Evolutionary conservation across 2,888 invertebrate species (phyloP), one percentile per base, ranked within the genome.

Genomic region (Xestobium rufovillosum): DNA sequence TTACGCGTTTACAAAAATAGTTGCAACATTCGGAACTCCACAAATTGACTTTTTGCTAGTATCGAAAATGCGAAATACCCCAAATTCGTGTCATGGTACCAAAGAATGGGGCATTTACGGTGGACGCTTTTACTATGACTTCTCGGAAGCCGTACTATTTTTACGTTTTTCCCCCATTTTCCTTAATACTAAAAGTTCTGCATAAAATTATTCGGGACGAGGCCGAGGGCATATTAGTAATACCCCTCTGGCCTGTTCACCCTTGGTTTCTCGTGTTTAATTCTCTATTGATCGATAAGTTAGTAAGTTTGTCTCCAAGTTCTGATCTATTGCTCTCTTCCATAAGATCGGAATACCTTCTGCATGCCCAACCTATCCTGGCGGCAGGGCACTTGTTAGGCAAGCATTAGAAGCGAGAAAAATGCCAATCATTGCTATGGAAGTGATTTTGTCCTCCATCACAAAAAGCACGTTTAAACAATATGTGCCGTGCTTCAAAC

Each of bases 381-480:
- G 31, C 2, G 12, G 31, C n/a, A 31, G 36, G 12, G 10, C 10
- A 14, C 10, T 36, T 36, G 26, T 36, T 23, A 3, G 13, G 31
- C 3, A 33, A 2, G 36, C 36, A 6, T 31, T 31, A 8, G 8
- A 23, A 14, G 13, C 3, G 16, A 37, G 27, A 13, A 25, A 26
- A 15, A 32, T 39, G 13, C 17, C 27, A 10, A 12, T 32, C 4
- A 28, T 32, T 32, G 14, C 32, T 8, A 38, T 44, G 15, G 34
- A 42, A 12, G 27, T 40, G n/a, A 31, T 26, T 27, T 15, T 40
- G 27, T 13, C 33, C 3, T 43, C 40, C 4, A 40, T 40, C 14
- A 33, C 35, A 9, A 23, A 26, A 10, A 14, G 26, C 9, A 45
- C 43, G 9, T 10, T 39, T 12, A 41, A 30, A 16, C 42, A 32